Evolutionary conservation across 1,140 invertebrate species (phyloP).

Genomic region (Rhizoglyphus robini): DNA sequence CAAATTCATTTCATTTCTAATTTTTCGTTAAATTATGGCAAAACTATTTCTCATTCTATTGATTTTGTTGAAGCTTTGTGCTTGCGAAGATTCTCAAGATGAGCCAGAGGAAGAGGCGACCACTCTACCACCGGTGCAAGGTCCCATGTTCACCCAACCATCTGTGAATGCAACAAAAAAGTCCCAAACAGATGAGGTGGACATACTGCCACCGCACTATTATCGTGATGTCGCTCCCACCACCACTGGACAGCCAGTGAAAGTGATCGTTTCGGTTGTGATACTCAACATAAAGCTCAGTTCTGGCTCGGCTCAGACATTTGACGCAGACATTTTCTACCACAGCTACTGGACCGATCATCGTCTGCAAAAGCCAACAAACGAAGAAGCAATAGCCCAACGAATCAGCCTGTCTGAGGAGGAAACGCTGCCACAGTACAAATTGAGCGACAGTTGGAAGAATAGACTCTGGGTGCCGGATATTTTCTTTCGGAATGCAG

Average conservation of each 20-base stretch:
- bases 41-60: too few species aligned
- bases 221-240: constrained; percentile 4
- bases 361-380: constrained; percentile 15
- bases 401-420: background rate
- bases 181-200: too few species aligned
- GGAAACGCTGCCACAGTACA: background rate
- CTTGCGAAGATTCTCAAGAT: too few species aligned
- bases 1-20: too few species aligned
- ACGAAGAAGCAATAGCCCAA: background rate
- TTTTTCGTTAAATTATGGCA: too few species aligned
- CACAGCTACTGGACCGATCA: too few species aligned
- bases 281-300: background rate
- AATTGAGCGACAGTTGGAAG: constrained; percentile 22
- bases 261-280: constrained; percentile 4
- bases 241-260: background rate
- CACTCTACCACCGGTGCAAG: too few species aligned
- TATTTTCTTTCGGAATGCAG: constrained; percentile 25
- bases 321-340: constrained; percentile 25
- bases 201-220: background rate
- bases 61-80: too few species aligned
- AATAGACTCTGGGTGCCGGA: constrained; percentile 25
- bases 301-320: constrained; percentile 5
- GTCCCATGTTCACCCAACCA: too few species aligned
- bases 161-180: too few species aligned
- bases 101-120: too few species aligned